Percentiles rank a stretch among this genome's conserved stretches.
These are phyloP conservation scores for Euplagia quadripunctaria DNA, from an alignment of 2,888 invertebrate species.

Conservation along the genomic window DNA sequence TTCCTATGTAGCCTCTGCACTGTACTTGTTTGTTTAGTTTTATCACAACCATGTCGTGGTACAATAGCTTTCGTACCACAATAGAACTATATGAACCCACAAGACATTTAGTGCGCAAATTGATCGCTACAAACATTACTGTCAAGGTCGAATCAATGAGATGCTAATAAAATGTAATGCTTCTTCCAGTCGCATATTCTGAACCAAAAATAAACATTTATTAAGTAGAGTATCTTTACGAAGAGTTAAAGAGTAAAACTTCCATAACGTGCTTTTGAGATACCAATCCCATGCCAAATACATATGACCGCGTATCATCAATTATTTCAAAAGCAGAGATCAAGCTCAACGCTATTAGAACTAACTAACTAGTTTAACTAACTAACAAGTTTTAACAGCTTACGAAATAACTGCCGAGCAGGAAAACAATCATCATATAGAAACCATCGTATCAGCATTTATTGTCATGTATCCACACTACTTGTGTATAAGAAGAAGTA, in stretches of 20 bases:
- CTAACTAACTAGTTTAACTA: background rate
- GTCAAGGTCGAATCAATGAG: background rate
- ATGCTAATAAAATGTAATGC: background rate
- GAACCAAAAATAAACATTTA: background rate
- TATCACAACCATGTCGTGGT: background rate
- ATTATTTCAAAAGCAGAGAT: background rate
- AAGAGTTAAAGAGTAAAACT: background rate
- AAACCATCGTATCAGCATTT: too few species aligned
- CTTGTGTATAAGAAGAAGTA: too few species aligned
- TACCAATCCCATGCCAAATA: background rate
- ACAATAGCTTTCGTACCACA: background rate
- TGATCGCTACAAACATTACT: too few species aligned
- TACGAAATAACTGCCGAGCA: too few species aligned
- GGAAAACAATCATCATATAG: too few species aligned
- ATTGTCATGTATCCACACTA: too few species aligned
- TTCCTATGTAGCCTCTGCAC: background rate
- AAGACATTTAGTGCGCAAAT: too few species aligned
- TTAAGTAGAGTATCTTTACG: background rate
- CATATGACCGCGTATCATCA: background rate
- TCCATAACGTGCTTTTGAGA: background rate
- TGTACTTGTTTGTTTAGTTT: background rate
- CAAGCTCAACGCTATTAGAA: background rate
- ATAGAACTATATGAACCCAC: background rate
- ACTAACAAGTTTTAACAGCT: background rate
- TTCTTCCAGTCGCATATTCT: background rate